Conservation (phyloP, 2,113 vertebrate species). For the Seriola dumerili region DNA sequence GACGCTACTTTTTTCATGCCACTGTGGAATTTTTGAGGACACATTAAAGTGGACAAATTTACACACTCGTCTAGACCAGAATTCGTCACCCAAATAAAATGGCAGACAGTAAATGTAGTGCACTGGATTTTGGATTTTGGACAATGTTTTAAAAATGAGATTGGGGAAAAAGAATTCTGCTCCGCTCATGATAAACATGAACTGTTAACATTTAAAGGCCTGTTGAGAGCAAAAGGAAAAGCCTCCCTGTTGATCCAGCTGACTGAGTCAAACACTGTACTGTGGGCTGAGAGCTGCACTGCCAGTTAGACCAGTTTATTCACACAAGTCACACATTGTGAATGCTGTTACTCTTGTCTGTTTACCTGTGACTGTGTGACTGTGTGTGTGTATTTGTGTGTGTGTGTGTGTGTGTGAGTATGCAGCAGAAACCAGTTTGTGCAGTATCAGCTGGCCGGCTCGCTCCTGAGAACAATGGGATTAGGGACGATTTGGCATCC, state of each 20-base stretch:
- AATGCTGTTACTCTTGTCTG: conserved; percentile 43
- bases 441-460: conserved; percentile 40
- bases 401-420: background rate
- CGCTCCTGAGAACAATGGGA: conserved; percentile 27
- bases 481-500: conserved; percentile 18
- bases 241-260: conserved; percentile 24
- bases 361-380: background rate
- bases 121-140: no score
- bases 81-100: no score
- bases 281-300: background rate
- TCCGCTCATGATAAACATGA: background rate
- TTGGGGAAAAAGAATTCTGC: background rate
- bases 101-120: no score
- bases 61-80: background rate
- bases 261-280: conserved; percentile 5
- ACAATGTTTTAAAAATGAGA: background rate
- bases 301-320: conserved; percentile 58
- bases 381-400: background rate
- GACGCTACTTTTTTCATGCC: background rate
- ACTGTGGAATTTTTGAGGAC: background rate
- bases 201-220: background rate
- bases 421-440: conserved; percentile 43
- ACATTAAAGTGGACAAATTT: background rate
- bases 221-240: conserved; percentile 4
- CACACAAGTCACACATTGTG: background rate